These are phyloP conservation scores for Nezara viridula DNA, from an alignment of 2,888 invertebrate genomes.

Conservation along the genomic window DNA sequence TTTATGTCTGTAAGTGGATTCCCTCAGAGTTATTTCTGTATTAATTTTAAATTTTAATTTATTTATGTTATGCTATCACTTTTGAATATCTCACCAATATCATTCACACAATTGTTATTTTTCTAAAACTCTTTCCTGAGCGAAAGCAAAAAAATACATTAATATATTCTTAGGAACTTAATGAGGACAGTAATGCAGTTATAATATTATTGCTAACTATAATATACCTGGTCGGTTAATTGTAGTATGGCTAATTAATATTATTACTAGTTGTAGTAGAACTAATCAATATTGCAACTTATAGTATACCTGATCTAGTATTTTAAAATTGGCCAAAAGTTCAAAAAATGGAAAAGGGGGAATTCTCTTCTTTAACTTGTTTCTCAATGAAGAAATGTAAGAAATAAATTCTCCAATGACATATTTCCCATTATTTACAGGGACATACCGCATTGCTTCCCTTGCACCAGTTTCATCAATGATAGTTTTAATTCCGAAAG, in stretches of 20 bases:
- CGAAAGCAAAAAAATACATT: no score
- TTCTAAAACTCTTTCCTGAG: no score
- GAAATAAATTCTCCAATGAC: constrained; percentile 71
- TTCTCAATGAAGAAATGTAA: constrained; percentile 70
- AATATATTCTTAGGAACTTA: no score
- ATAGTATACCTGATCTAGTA: constrained; percentile 68
- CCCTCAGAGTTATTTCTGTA: no score
- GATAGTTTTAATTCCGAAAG: constrained; percentile 70
- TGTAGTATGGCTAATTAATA: background rate
- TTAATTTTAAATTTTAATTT: no score
- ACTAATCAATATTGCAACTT: background rate
- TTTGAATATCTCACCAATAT: no score
- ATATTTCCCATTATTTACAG: constrained; percentile 69
- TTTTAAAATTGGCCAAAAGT: constrained; percentile 67
- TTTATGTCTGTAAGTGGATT: no score
- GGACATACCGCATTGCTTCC: constrained; percentile 70
- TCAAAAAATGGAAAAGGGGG: constrained; percentile 67
- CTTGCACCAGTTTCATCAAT: constrained; percentile 70
- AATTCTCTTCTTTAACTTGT: constrained; percentile 68
- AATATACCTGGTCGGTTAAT: background rate
- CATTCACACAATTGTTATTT: no score
- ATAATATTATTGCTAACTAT: no score
- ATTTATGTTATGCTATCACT: no score
- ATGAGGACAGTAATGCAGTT: no score
- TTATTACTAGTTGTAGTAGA: background rate